Base-by-base conservation (phyloP, 1,140 invertebrate species). In the Drosophila rhopaloa region DNA sequence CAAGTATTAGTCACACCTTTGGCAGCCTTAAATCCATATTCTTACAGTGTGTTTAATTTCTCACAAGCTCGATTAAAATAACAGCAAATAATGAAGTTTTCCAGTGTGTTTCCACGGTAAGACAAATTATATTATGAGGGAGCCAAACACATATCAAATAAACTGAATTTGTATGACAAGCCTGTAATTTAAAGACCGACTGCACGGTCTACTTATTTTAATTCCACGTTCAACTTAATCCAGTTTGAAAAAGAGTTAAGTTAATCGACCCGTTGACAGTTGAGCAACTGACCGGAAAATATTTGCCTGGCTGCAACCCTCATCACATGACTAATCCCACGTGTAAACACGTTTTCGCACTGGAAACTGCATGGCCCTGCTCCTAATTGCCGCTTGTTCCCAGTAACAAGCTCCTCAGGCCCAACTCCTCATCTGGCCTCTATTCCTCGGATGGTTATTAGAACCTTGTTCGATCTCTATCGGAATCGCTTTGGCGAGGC, bases 361-460 rank as follows among this genome's bases (percentile, higher is more conserved):
- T 81, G 73, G 44, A 57, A 67, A 79, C 55, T 75, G 60, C 48
- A 51, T 55, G 53, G 57, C 57, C 56, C 65, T 65, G 46, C 37
- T 76, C 75, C 80, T 86, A 86, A 86, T 88, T 88, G 82, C 70
- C 83, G 61, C 77, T 86, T 85, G 82, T 86, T 86, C 66, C 75
- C 14, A 51, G 62, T 78, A 63, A 63, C 66, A 48, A 57, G 60
- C 44, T 51, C 32, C 48, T 35, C 9, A 13, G 38, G 40, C 67
- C 9, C 19, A 19, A 11, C 44, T 43, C 41, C 24, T 14, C 55
- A 32, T 35, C 47, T 60, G 4, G 24, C n/a, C 47, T 29, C 24
- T 56, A 14, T 35, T 37, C 47, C 35, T 47, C 10, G 51, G 56
- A 37, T 75, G 76, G 81, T 84, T 84, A 80, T 80, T 84, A 80